A percentile compares a stretch with the other conserved stretches of the same genome.
Evolutionary conservation across 2,797 vertebrate genomes (phyloP).

Genomic region (Urophycis tenuis): DNA sequence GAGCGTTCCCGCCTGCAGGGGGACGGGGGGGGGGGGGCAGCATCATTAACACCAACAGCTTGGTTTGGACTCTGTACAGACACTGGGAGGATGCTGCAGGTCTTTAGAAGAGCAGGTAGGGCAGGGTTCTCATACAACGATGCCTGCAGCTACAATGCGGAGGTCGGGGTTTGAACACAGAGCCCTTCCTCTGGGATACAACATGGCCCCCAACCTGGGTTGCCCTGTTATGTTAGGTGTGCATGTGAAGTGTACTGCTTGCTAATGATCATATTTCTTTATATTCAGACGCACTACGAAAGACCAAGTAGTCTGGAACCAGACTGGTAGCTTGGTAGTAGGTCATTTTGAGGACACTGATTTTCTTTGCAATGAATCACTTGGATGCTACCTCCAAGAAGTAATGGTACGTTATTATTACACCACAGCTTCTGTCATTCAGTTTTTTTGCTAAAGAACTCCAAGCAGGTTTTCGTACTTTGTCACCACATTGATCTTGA

Average conservation of each 20-base stretch:
- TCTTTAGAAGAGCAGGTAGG: neutral
- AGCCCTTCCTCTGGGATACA: neutral
- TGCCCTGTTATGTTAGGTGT: neutral
- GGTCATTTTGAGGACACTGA: no score
- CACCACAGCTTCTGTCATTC: no score
- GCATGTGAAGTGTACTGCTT: neutral
- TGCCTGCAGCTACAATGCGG: neutral
- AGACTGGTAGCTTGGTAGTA: neutral
- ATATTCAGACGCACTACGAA: neutral
- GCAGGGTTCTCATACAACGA: neutral
- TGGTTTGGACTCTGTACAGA: neutral
- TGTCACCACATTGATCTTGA: constrained; percentile 96
- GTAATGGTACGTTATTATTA: neutral
- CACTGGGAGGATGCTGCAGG: neutral
- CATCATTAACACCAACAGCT: neutral
- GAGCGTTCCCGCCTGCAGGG: constrained; percentile 86
- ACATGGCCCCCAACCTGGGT: no score
- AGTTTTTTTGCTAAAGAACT: neutral
- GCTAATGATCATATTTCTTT: neutral
- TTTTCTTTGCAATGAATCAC: neutral
- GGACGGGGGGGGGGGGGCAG: neutral
- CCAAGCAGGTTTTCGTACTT: constrained; percentile 70
- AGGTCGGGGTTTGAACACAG: neutral
- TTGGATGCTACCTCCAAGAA: neutral
- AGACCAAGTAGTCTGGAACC: neutral